A percentile compares a stretch with the other conserved stretches of the same genome.
Conservation (phyloP, 2,113 vertebrate genomes). For the Colius striatus region DNA sequence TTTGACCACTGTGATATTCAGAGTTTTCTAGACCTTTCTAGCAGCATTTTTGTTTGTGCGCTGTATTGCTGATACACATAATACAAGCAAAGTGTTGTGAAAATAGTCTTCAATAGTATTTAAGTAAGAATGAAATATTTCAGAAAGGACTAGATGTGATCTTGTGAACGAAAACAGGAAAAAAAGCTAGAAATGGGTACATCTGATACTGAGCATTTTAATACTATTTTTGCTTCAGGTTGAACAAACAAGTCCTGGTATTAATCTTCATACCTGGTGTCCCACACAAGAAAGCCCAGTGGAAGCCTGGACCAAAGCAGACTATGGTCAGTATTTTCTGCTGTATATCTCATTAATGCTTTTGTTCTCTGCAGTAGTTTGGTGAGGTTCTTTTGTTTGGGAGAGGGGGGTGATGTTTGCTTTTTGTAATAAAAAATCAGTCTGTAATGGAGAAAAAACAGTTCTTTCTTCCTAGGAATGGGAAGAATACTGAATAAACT, state of each 20-base stretch:
- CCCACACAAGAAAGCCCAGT: constrained; percentile 36
- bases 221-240: constrained; percentile 56
- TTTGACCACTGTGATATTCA: neutral
- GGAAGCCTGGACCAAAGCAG: constrained; percentile 52
- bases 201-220: neutral
- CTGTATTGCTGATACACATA: neutral
- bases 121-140: neutral
- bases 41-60: neutral
- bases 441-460: neutral
- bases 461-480: neutral
- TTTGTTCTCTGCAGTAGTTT: neutral
- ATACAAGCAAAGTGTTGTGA: neutral
- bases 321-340: constrained; percentile 58
- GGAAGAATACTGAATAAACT: neutral
- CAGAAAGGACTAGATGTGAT: neutral
- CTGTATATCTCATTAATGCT: neutral
- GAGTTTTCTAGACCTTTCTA: neutral
- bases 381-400: neutral
- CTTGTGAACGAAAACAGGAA: neutral
- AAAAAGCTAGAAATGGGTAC: neutral
- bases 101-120: neutral
- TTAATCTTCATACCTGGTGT: constrained; percentile 47
- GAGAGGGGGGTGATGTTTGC: rapidly evolving
- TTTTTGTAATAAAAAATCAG: neutral
- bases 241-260: constrained; percentile 63